phyloP scores from a whole-genome alignment of 1,140 invertebrate species.

The Diachasmimorpha longicaudata region DNA sequence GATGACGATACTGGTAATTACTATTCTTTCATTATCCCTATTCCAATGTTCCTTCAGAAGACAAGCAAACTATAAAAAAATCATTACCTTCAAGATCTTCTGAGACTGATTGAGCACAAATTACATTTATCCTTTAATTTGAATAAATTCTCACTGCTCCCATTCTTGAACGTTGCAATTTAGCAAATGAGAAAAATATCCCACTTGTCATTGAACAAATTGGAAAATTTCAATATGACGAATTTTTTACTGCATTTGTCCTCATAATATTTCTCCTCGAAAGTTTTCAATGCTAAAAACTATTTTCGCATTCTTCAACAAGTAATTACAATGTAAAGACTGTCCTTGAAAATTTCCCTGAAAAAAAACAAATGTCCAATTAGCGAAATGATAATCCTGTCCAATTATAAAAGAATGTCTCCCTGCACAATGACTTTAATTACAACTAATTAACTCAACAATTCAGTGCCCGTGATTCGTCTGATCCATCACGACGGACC shows the following conservation, averaged over 20 bases:
- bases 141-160: no score
- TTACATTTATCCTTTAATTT: no score
- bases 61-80: background rate
- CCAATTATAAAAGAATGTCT: background rate
- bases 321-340: no score
- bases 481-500: constrained; percentile 49
- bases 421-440: background rate
- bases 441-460: background rate
- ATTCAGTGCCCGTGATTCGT: constrained; percentile 47
- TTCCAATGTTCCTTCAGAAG: background rate
- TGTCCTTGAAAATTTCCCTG: no score
- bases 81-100: no score
- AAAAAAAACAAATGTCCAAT: background rate
- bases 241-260: background rate
- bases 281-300: no score
- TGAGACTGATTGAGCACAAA: no score
- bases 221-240: background rate
- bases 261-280: no score
- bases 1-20: constrained; percentile 36
- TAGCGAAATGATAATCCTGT: background rate
- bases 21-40: background rate
- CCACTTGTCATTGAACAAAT: background rate
- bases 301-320: no score
- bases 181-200: no score
- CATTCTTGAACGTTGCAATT: no score